Base-by-base conservation (phyloP, 1,140 invertebrate genomes). In the Semibalanus balanoides region DNA sequence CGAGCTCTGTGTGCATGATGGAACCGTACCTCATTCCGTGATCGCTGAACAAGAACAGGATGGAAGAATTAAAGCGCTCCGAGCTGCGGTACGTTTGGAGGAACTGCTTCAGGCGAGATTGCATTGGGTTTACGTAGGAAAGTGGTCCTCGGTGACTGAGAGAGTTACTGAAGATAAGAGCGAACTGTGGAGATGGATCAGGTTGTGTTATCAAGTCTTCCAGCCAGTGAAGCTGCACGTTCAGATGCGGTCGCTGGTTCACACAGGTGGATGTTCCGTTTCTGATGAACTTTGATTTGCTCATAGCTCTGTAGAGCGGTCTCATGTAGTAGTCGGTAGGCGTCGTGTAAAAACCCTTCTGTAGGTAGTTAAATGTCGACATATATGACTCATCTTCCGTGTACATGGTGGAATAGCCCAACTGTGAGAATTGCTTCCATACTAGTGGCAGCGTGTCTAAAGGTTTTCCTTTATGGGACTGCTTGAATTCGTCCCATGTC, bases 1-100 rank as follows among this genome's bases (percentile, higher is more conserved):
- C 96, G 75, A 88, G 88, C 82, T 91, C 90, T 0, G 94, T 96
- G 79, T 88, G 83, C 29, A 92, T 82, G 28, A 94, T 89, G 3
- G 86, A 85, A 0, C 95, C 95, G 85, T 92, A 97, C 35, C 96
- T 83, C 81, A 95, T 90, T 0, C 96, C 96, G 83, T 98, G 96
- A 83, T 98, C 96, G 81, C 94, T 96, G 79, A 95, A 86, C 28
- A 97, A 88, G 31, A 97, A 86, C 0, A 97, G 82, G 0, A 88
- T 82, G 0, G 89, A 89, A 27, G 83, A 83, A 40, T 86, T 83
- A 5, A 88, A 77, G 1, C 84, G 74, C 7, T 80, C 79, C 7
- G 83, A 43, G 0, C 76, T 73, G 0, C 69, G 43, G 0, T 85
- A 75, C 40, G 51, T 25, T 19, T 76, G n/a, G 1, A 80, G 35